Evolutionary conservation across 2,113 vertebrate genomes (phyloP).

Genomic region (Rhinopomastus cyanomelas): DNA sequence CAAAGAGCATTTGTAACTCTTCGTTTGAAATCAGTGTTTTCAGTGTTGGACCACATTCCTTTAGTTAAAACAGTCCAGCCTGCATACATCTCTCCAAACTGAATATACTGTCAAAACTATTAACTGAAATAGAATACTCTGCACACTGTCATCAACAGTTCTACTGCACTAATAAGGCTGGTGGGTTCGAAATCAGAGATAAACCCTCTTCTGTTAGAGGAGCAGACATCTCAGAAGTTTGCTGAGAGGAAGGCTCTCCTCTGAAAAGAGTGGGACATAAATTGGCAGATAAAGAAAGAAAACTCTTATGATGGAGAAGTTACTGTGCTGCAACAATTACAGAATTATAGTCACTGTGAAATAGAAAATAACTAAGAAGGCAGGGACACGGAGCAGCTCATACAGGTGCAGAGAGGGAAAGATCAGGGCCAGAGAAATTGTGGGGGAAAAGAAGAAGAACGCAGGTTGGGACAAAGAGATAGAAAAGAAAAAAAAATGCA

Average conservation of each 20-base stretch:
- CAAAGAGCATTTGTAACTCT: background rate
- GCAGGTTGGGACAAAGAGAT: no score
- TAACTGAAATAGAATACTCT: background rate
- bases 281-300: background rate
- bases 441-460: no score
- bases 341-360: background rate
- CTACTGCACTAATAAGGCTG: background rate
- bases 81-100: background rate
- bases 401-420: no score
- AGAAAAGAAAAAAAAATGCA: no score
- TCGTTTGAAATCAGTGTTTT: background rate
- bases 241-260: background rate
- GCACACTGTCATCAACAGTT: background rate
- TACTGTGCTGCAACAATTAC: background rate
- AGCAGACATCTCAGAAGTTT: background rate
- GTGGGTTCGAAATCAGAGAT: background rate
- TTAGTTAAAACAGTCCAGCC: background rate
- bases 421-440: no score
- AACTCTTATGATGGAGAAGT: background rate
- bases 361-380: no score
- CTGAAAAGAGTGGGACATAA: background rate
- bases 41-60: background rate
- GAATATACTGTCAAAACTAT: background rate
- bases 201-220: background rate
- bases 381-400: no score